Evolutionary conservation across 2,113 vertebrate genomes (phyloP), one percentile per base, ranked within the genome.

Genomic region (Stigmatopora nigra): DNA sequence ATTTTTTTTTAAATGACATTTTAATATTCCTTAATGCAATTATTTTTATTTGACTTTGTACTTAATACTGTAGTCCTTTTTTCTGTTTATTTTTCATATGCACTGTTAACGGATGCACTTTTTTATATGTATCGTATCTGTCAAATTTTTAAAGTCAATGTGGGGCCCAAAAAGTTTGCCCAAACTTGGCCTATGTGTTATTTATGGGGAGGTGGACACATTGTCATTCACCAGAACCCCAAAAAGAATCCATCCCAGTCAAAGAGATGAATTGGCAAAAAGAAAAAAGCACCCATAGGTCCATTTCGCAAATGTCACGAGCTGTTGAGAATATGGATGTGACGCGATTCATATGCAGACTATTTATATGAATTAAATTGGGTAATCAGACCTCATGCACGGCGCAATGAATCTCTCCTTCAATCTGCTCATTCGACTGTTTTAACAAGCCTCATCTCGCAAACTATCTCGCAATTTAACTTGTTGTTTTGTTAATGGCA

Each of bases 381-480:
- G 70, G 65, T 78, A 70, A 85, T 69, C 57, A 66, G 62, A 67
- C 61, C 67, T 73, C 73, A 78, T 71, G 68, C 69, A 62, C 64
- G 22, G 57, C 61, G 58, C 67, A 84, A 79, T 70, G 75, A 79
- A 81, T 81, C 35, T 74, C 66, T 63, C 68, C 81, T 81, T 83
- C 22, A 46, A 61, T 69, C 69, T 35, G 63, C 60, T 84, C 82
- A 88, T 78, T 69, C 70, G 82, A 75, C 82, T 82, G 61, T 77
- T 79, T 75, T 82, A 84, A 86, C 83, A 82, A 83, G 83, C 69
- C 57, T 61, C 51, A 68, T 81, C 71, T 69, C 14, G 58, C 64
- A 55, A 31, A 62, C 55, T 58, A 13, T 38, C 48, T 64, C 57
- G 69, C 71, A 19, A 36, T 65, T 60, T 65, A 19, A 69, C 36